Evolutionary conservation across 2,888 invertebrate genomes (phyloP).

Genomic region (Cephonodes hylas): DNA sequence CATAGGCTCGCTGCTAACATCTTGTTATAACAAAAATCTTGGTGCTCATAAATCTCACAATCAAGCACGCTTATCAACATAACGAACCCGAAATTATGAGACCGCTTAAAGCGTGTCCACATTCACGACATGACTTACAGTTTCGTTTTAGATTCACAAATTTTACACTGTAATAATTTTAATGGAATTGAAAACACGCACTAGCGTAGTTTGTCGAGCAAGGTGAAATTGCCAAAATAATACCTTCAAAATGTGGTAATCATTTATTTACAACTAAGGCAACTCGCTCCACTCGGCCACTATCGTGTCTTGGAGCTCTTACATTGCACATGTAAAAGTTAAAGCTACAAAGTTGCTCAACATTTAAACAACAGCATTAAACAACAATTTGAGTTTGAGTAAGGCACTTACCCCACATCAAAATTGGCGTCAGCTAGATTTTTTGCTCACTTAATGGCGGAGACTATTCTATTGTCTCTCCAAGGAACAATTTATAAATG

Average conservation of each 20-base stretch:
- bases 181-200: not conserved
- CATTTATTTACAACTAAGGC: not conserved
- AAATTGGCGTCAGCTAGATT: slow-evolving; percentile 41
- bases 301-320: not conserved
- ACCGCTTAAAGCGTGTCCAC: slow-evolving; percentile 5
- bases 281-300: not conserved
- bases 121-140: not conserved
- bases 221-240: not conserved
- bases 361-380: slow-evolving; percentile 35
- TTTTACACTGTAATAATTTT: not conserved
- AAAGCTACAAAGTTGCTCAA: slow-evolving; percentile 28
- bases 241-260: not conserved
- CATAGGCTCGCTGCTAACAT: slow-evolving; percentile 20
- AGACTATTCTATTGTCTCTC: slow-evolving; percentile 55
- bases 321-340: not conserved
- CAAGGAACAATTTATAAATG: slow-evolving; percentile 53
- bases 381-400: slow-evolving; percentile 32
- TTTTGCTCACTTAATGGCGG: slow-evolving; percentile 39
- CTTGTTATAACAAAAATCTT: slow-evolving; percentile 26
- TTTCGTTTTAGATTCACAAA: not conserved
- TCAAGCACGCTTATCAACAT: slow-evolving; percentile 30
- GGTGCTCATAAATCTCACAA: slow-evolving; percentile 29
- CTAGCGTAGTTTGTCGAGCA: not conserved
- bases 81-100: slow-evolving; percentile 19
- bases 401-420: slow-evolving; percentile 50